Conservation (phyloP, 2,113 vertebrate genomes). For the Tragelaphus imberbis region DNA sequence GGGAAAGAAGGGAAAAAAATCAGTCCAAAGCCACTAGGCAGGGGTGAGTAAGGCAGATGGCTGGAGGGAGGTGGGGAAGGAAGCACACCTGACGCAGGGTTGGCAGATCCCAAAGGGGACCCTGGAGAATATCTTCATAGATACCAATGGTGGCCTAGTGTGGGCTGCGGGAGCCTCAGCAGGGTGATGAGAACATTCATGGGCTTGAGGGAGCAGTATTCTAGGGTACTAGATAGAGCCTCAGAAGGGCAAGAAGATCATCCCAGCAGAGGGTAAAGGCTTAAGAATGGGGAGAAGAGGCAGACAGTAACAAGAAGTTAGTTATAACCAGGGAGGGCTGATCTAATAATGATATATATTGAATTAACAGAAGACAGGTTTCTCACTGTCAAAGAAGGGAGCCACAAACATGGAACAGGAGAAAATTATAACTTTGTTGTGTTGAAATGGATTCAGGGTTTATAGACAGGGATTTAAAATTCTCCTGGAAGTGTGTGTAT, state of each 20-base stretch:
- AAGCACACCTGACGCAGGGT: not conserved
- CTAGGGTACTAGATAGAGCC: not conserved
- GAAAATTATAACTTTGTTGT: not conserved
- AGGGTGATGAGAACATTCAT: not conserved
- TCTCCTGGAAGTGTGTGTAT: not conserved
- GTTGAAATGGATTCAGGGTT: not conserved
- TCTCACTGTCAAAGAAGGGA: not conserved
- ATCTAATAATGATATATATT: not conserved
- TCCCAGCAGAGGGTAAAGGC: not conserved
- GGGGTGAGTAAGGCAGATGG: not conserved
- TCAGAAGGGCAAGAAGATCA: not conserved
- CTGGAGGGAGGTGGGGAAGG: not conserved
- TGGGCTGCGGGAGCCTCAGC: not conserved
- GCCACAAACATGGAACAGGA: constrained; percentile 13
- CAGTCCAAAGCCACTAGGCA: not conserved
- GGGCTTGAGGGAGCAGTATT: not conserved
- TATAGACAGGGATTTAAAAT: not conserved
- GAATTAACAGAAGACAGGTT: not conserved
- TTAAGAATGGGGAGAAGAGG: not conserved
- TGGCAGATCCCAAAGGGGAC: not conserved
- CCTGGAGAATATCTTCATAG: not conserved
- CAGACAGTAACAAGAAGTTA: not conserved
- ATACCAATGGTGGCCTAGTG: not conserved
- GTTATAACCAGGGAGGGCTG: not conserved
- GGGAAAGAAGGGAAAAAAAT: not conserved